phyloP scores from a whole-genome alignment of 2,888 invertebrate genomes.

The Clunio marinus region DNA sequence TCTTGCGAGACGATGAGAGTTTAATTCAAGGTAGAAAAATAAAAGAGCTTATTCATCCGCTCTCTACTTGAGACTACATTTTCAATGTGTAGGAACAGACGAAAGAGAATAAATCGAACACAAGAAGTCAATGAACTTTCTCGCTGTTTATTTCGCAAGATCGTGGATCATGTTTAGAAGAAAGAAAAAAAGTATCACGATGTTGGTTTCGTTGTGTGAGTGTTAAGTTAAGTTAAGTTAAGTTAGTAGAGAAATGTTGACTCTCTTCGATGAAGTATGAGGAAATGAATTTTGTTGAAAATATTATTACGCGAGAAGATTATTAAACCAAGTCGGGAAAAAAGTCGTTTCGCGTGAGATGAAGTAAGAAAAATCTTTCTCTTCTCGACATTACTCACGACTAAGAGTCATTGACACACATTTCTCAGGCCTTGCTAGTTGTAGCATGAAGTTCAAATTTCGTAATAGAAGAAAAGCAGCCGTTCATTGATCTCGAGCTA shows the following conservation, averaged over 20 bases:
- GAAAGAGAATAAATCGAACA: background rate
- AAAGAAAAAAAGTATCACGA: constrained; percentile 1
- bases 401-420: constrained; percentile 37
- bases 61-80: no score
- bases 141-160: constrained; percentile 7
- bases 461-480: constrained; percentile 32
- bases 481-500: constrained; percentile 37
- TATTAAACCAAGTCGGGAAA: background rate
- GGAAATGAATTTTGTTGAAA: constrained; percentile 30
- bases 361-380: background rate
- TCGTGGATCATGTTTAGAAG: background rate
- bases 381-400: background rate
- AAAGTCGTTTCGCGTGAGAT: background rate
- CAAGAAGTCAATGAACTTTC: constrained; percentile 13
- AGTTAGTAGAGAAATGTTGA: background rate
- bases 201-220: background rate
- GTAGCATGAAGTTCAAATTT: constrained; percentile 37
- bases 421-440: constrained; percentile 23
- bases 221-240: background rate
- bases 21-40: background rate
- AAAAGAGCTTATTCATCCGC: no score
- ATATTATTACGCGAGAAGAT: constrained; percentile 34
- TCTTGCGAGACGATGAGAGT: background rate
- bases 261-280: constrained; percentile 20
- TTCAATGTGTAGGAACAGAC: no score